These are phyloP conservation scores for Ramphastos sulfuratus DNA, from an alignment of 2,113 vertebrate genomes.

Conservation along the genomic window DNA sequence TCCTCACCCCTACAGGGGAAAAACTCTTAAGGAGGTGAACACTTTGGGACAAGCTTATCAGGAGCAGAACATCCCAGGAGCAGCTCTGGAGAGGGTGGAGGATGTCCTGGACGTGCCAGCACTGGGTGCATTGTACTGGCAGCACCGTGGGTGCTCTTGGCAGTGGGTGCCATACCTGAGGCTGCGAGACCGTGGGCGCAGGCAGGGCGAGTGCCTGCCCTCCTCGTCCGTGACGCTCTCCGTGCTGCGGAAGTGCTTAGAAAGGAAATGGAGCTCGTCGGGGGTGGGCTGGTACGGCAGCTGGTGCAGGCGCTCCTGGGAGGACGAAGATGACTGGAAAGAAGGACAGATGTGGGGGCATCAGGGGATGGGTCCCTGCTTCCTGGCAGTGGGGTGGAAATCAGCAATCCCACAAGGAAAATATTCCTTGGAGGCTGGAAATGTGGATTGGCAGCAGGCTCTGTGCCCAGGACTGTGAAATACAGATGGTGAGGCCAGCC, in stretches of 20 bases:
- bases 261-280: slow-evolving; percentile 96
- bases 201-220: slow-evolving; percentile 80
- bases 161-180: slow-evolving; percentile 79
- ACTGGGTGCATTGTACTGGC: rapidly evolving
- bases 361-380: background rate
- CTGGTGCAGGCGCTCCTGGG: slow-evolving; percentile 96
- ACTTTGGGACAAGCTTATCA: background rate
- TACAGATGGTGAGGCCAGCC: rapidly evolving
- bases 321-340: slow-evolving; percentile 93
- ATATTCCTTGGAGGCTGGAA: background rate
- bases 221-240: slow-evolving; percentile 90
- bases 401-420: rapidly evolving
- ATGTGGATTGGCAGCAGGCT: rapidly evolving
- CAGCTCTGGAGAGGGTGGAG: background rate
- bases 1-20: no score
- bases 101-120: background rate
- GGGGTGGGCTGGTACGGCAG: slow-evolving; percentile 95
- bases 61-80: background rate
- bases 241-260: slow-evolving; percentile 95
- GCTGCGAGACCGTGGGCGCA: slow-evolving; percentile 91
- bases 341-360: background rate
- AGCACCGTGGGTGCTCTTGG: rapidly evolving
- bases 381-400: rapidly evolving
- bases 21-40: rapidly evolving
- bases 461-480: background rate